phyloP scores from a whole-genome alignment of 2,888 invertebrate species.

The Suillia variegata region DNA sequence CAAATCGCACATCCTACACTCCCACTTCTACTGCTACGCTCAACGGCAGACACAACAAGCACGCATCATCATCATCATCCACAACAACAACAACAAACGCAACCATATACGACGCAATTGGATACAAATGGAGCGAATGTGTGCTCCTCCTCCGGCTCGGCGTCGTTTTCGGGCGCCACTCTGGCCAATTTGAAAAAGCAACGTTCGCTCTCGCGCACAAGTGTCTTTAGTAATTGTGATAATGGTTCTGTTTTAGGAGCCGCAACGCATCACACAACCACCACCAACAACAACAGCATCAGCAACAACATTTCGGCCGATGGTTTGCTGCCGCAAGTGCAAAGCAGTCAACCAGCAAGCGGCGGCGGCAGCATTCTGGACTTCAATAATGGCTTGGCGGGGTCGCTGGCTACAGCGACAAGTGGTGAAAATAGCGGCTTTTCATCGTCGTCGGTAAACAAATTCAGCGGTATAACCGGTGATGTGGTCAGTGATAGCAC shows the following conservation, averaged over 20 bases:
- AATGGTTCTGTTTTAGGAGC: constrained; percentile 62
- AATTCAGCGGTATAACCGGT: constrained; percentile 77
- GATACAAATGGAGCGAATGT: constrained; percentile 19
- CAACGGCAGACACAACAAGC: constrained; percentile 32
- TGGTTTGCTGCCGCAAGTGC: constrained; percentile 24
- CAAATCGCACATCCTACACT: constrained; percentile 22
- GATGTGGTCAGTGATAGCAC: constrained; percentile 77
- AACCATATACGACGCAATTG: constrained; percentile 41
- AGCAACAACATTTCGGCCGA: constrained; percentile 23
- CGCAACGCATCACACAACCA: constrained; percentile 42
- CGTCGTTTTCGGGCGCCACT: constrained; percentile 63
- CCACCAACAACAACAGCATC: constrained; percentile 55
- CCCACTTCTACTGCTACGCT: background rate
- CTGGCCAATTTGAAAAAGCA: constrained; percentile 93
- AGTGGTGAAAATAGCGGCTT: constrained; percentile 56
- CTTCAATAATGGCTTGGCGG: constrained; percentile 48
- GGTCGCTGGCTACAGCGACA: background rate
- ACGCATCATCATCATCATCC: constrained; percentile 41
- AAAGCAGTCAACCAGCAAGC: constrained; percentile 45
- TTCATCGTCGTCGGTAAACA: constrained; percentile 49
- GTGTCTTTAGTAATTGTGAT: constrained; percentile 58
- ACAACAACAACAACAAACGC: constrained; percentile 37
- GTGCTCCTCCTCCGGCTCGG: no score
- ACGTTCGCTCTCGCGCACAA: constrained; percentile 77
- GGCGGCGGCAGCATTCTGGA: constrained; percentile 61